Evolutionary conservation across 2,113 vertebrate species (phyloP), one percentile per base, ranked within the genome.

Genomic region (Brachyhypopomus occidentalis): DNA sequence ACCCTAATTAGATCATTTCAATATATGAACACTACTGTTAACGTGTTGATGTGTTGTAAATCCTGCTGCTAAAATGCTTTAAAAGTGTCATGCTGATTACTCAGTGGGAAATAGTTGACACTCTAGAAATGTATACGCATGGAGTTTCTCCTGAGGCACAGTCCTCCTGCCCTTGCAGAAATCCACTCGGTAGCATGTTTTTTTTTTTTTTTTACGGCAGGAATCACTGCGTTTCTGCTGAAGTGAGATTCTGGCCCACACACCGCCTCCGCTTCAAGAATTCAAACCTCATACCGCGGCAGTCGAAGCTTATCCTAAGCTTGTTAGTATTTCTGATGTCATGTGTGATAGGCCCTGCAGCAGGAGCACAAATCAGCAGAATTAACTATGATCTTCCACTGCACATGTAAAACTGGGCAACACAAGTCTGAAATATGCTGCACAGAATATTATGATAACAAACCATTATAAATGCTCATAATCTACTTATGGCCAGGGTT

Each of bases 361-460:
- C 93, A 96, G 96, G 96, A 96, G 96, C 96, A 98, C 98, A 99
- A 97, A 97, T 96, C 97, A 95, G 96, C 96, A 97, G 97, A 99
- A 99, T 98, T 98, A 99, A 97, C 95, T 96, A 96, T 98, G 96
- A 98, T 98, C 97, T 97, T 96, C 95, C 93, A 91, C 96, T 93
- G 95, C 95, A 94, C 92, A 87, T 90, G 92, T 94, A 93, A 95
- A 94, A 97, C 92, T 97, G 94, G 94, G 93, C 95, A 93, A 96
- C 95, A 95, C 94, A 96, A 98, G 95, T 96, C 95, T 95, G 94
- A 96, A 97, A 96, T 96, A 96, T 96, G 96, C 96, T 94, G 95
- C 93, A 94, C 95, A 95, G 96, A 97, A 97, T 96, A 97, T 98
- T 97, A 97, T 95, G 96, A 98, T 98, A 99, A 97, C 97, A 96